Conservation (phyloP, 2,888 invertebrate species). For the Galeopsomyia nigrocyanea region DNA sequence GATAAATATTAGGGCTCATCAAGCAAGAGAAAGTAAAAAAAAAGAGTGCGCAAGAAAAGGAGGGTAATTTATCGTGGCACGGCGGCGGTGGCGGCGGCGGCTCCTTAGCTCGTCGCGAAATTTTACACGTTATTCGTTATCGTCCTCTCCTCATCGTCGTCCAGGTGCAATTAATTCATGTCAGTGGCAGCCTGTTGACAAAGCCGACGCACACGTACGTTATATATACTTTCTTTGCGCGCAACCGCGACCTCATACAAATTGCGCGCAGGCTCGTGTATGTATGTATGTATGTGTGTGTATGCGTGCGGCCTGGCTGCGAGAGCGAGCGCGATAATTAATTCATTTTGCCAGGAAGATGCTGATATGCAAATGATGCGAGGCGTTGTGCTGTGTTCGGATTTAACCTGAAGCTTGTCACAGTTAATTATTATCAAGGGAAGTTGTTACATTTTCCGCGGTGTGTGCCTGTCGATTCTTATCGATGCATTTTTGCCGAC, state of each 20-base stretch:
- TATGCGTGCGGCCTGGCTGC: too few relatives aligned
- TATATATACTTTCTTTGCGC: conserved; percentile 30
- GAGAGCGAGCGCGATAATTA: conserved; percentile 18
- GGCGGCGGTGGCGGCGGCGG: too few relatives aligned
- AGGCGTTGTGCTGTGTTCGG: too few relatives aligned
- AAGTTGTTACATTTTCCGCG: too few relatives aligned
- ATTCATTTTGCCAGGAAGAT: conserved; percentile 27
- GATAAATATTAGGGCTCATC: too few relatives aligned
- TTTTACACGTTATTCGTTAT: conserved; percentile 41
- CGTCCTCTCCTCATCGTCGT: conserved; percentile 10
- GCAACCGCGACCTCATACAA: too few relatives aligned
- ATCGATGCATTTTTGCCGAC: too few relatives aligned
- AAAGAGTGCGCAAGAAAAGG: background rate
- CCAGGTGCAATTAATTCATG: conserved; percentile 42
- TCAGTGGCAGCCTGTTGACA: conserved; percentile 19
- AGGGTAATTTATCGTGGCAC: too few relatives aligned
- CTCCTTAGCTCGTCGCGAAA: conserved; percentile 10
- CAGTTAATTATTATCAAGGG: too few relatives aligned
- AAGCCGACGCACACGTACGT: background rate
- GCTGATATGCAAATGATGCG: background rate
- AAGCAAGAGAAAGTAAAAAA: background rate
- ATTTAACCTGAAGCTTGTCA: too few relatives aligned
- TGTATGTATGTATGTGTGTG: too few relatives aligned
- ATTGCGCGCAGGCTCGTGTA: too few relatives aligned
- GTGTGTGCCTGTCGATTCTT: background rate